Base-by-base conservation (phyloP, 1,140 invertebrate genomes). In the Achroia grisella region DNA sequence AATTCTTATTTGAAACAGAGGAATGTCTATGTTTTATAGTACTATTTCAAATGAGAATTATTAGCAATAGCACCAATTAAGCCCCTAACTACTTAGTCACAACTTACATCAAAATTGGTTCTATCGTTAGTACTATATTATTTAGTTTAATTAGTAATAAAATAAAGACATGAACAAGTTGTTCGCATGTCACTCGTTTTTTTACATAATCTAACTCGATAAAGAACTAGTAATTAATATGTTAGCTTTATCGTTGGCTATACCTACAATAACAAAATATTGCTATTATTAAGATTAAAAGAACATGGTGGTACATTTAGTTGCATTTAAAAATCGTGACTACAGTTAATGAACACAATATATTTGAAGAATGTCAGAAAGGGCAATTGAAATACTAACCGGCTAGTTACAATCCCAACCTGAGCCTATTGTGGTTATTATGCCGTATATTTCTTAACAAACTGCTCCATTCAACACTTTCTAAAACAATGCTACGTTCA, bases 401-500 rank as follows among this genome's bases (percentile, higher is more conserved):
- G 47, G 52, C 45, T 52, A 57, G 45, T 52, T 48, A 33, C 49
- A 46, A 58, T 50, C 35, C 28, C 39, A 51, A 43, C 40, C 50
- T 50, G 46, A 2, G 35, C 35, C 35, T 10, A 37, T 47, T 49
- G 46, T 31, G 40, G 31, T 40, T 52, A 55, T 45, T 49, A 31
- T 39, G 14, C 33, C 13, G 48, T 23, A 32, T 56, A 53, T 56
- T 56, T 56, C 48, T 53, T 56, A 52, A 48, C 39, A 34, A 48
- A 50, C 48, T 41, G 55, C 39, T 45, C 54, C 45, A 59, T 58
- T 58, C 62, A 61, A 62, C 56, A 65, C 62, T 65, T 65, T 65
- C 62, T 62, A 62, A 65, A 65, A 61, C 52, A 62, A 62, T 58
- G 52, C 52, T 47, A 52, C 62, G 55, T 52, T 65, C 62, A 58